Percentiles rank a stretch among this genome's conserved stretches.
phyloP scores from a whole-genome alignment of 2,113 vertebrate genomes.

The Gobiocypris rarus region DNA sequence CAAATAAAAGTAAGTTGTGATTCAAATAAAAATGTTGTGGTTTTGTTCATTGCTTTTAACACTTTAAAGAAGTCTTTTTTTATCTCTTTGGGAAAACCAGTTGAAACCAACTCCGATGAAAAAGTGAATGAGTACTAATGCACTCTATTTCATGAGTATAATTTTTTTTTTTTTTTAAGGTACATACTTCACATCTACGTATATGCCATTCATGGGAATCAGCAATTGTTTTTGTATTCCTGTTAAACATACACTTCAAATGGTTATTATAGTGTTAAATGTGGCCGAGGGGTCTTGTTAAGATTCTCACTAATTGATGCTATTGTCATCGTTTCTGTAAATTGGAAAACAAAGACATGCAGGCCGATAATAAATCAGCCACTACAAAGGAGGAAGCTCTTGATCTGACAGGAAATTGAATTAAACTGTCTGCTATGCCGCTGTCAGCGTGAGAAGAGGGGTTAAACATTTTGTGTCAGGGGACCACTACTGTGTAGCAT shows the following conservation, averaged over 20 bases:
- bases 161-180: not conserved
- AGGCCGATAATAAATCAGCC: conserved; percentile 75
- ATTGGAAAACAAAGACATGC: conserved; percentile 75
- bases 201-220: not conserved
- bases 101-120: too few species aligned
- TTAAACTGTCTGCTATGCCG: conserved; percentile 77
- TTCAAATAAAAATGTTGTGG: not conserved
- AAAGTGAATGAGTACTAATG: too few species aligned
- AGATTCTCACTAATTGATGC: conserved; percentile 44
- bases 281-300: conserved; percentile 8
- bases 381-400: conserved; percentile 75
- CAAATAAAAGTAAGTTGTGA: not conserved
- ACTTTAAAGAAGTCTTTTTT: not conserved
- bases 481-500: conserved; percentile 73
- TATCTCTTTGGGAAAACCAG: not conserved
- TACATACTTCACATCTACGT: not conserved
- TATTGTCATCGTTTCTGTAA: conserved; percentile 67
- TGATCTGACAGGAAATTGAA: conserved; percentile 87
- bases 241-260: not conserved
- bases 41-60: not conserved
- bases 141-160: too few species aligned
- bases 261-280: conserved; percentile 10
- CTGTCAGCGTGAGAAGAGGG: conserved; percentile 80
- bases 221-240: not conserved
- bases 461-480: conserved; percentile 83